Evolutionary conservation across 2,888 invertebrate species (phyloP).

Genomic region (Keiferia lycopersicella): DNA sequence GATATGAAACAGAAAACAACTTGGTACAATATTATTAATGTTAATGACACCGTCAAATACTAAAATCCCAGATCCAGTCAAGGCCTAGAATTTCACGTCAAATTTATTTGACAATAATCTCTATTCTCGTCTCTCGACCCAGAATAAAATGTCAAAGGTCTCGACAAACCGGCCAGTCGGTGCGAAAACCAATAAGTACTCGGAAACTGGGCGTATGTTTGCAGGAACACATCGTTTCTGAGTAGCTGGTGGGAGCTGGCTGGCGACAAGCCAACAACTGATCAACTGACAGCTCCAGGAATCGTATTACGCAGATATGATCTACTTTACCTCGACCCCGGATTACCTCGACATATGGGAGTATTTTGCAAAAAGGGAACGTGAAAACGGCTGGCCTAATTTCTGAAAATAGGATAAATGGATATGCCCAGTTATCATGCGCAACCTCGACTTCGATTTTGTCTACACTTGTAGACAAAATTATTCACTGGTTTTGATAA

Average conservation of each 20-base stretch:
- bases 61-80: too few relatives aligned
- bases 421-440: too few relatives aligned
- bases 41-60: too few relatives aligned
- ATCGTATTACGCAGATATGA: neutral
- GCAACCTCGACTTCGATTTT: too few relatives aligned
- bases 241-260: neutral
- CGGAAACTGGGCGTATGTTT: neutral
- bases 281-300: neutral
- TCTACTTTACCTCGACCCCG: neutral
- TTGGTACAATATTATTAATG: too few relatives aligned
- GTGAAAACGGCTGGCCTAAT: too few relatives aligned
- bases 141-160: conserved; percentile 5
- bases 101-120: neutral
- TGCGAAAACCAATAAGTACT: neutral
- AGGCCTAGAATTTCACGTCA: neutral
- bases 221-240: conserved; percentile 9
- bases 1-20: too few relatives aligned
- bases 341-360: neutral
- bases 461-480: too few relatives aligned
- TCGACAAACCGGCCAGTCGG: neutral
- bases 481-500: too few relatives aligned
- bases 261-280: neutral
- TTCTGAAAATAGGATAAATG: too few relatives aligned
- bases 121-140: neutral
- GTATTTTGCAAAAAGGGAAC: too few relatives aligned